These are phyloP conservation scores for Drosophila ercepeae DNA, from an alignment of 1,140 invertebrate genomes.

Conservation along the genomic window DNA sequence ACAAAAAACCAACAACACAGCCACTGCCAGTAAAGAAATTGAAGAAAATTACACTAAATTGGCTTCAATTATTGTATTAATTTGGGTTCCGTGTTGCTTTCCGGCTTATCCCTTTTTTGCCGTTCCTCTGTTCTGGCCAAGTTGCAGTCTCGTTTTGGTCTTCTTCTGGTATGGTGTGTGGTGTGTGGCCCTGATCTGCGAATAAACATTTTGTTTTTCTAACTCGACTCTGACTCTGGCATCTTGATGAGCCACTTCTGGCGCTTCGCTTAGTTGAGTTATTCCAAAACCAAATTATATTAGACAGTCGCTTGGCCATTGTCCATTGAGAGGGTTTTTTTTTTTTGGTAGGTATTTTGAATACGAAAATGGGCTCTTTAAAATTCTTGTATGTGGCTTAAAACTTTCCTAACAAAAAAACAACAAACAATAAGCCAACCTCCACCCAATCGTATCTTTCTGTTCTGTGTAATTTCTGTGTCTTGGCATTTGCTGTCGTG, in stretches of 20 bases:
- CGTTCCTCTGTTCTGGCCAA: slow-evolving; percentile 25
- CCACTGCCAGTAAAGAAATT: slow-evolving; percentile 55
- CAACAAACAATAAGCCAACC: too few relatives aligned
- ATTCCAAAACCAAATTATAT: slow-evolving; percentile 72
- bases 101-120: slow-evolving; percentile 81
- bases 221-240: slow-evolving; percentile 70
- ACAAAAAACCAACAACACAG: slow-evolving; percentile 32
- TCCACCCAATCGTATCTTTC: background rate
- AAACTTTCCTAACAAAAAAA: background rate
- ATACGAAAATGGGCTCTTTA: background rate
- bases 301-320: slow-evolving; percentile 49
- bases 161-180: slow-evolving; percentile 16
- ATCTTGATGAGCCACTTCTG: slow-evolving; percentile 68
- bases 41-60: slow-evolving; percentile 83
- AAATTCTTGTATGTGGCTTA: too few relatives aligned
- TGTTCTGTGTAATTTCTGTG: slow-evolving; percentile 4
- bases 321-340: slow-evolving; percentile 3
- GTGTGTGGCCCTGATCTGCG: slow-evolving; percentile 36
- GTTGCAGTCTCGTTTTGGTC: slow-evolving; percentile 19
- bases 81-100: slow-evolving; percentile 83
- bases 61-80: slow-evolving; percentile 84
- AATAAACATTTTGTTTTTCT: slow-evolving; percentile 74
- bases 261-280: slow-evolving; percentile 66
- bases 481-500: slow-evolving; percentile 47
- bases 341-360: background rate